These are phyloP conservation scores for Myopa testacea DNA, from an alignment of 2,888 invertebrate genomes.

Conservation along the genomic window DNA sequence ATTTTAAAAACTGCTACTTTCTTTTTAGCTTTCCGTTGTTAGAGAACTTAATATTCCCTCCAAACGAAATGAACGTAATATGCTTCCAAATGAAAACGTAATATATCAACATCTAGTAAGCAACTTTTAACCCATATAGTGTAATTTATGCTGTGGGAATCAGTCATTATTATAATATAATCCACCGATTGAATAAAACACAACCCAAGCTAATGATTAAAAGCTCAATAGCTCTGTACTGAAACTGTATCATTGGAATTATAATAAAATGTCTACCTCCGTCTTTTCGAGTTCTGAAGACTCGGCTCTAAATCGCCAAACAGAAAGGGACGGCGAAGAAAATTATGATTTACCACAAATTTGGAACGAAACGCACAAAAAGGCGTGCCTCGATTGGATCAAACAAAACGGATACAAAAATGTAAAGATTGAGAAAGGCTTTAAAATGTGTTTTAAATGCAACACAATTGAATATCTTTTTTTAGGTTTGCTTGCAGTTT, in stretches of 20 bases:
- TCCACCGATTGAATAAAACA: too few relatives aligned
- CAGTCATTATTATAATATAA: too few relatives aligned
- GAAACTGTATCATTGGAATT: not conserved
- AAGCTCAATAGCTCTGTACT: too few relatives aligned
- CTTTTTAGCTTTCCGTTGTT: too few relatives aligned
- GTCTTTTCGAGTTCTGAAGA: slow-evolving; percentile 64
- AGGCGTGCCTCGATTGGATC: slow-evolving; percentile 75
- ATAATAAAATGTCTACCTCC: slow-evolving; percentile 47
- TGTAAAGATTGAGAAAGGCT: slow-evolving; percentile 69
- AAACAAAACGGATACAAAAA: slow-evolving; percentile 73
- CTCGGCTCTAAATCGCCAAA: slow-evolving; percentile 59
- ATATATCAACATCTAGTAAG: too few relatives aligned
- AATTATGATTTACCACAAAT: slow-evolving; percentile 56
- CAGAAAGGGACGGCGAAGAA: slow-evolving; percentile 52
- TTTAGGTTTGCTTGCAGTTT: slow-evolving; percentile 90
- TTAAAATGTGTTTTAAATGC: not conserved
- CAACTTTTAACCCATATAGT: too few relatives aligned
- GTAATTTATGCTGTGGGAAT: too few relatives aligned
- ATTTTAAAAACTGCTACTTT: too few relatives aligned
- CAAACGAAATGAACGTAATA: too few relatives aligned
- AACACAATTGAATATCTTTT: slow-evolving; percentile 14
- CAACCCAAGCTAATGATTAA: too few relatives aligned
- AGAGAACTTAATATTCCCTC: too few relatives aligned
- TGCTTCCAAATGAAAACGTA: too few relatives aligned
- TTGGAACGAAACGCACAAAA: slow-evolving; percentile 62